These are phyloP conservation scores for Dendrolimus pini DNA, from an alignment of 2,888 invertebrate species.

Conservation along the genomic window DNA sequence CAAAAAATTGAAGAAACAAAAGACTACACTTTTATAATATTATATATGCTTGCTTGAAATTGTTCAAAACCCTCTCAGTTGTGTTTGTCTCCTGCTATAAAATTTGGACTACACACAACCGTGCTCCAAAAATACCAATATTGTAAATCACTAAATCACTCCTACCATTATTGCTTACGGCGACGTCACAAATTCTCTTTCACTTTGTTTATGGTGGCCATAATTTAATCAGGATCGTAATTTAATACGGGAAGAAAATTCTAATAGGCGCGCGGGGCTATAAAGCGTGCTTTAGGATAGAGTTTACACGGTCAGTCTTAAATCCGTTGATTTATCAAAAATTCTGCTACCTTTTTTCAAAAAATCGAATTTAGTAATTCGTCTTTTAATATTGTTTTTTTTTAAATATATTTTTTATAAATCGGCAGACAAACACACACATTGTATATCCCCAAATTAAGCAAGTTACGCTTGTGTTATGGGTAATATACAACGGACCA, in stretches of 20 bases:
- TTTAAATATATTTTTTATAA: no score
- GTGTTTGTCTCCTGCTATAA: background rate
- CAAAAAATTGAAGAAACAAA: no score
- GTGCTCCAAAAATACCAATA: background rate
- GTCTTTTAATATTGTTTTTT: no score
- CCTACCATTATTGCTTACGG: constrained; percentile 34
- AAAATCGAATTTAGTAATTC: background rate
- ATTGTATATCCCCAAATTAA: no score
- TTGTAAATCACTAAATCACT: background rate
- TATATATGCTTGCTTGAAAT: no score
- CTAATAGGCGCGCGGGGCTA: constrained; percentile 33
- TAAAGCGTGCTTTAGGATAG: constrained; percentile 56
- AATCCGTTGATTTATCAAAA: background rate
- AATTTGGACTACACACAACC: background rate
- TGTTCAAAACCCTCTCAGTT: no score
- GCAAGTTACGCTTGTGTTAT: no score
- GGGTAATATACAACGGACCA: no score
- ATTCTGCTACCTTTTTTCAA: background rate
- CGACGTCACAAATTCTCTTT: constrained; percentile 38
- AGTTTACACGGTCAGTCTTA: constrained; percentile 20
- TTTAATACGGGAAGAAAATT: constrained; percentile 38
- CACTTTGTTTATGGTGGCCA: constrained; percentile 39
- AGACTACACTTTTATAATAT: no score
- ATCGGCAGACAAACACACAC: no score
- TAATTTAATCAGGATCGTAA: constrained; percentile 51